Percentiles rank a stretch among this genome's conserved stretches.
These are phyloP conservation scores for Caenorhabditis doughertyi DNA, from an alignment of 2,888 invertebrate genomes.

Conservation along the genomic window DNA sequence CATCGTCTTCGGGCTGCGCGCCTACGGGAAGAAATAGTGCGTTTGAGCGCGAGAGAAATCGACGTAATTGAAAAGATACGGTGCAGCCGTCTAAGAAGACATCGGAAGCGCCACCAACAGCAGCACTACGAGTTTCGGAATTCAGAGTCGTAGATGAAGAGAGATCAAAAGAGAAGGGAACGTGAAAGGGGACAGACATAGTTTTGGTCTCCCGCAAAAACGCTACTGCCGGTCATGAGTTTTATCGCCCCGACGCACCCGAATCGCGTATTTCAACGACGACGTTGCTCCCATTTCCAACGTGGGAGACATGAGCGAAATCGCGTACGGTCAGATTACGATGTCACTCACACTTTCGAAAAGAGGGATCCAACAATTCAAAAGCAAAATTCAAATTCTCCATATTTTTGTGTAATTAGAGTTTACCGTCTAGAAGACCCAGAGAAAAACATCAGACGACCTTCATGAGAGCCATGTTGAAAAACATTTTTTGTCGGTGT, in stretches of 20 bases:
- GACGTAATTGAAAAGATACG: constrained; percentile 62
- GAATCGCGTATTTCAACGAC: constrained; percentile 56
- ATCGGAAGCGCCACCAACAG: constrained; percentile 44
- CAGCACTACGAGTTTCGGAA: constrained; percentile 61
- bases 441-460: neutral
- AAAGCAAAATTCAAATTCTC: neutral
- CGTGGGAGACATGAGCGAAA: constrained; percentile 34
- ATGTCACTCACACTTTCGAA: constrained; percentile 2
- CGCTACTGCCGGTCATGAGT: constrained; percentile 56
- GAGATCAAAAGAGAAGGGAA: constrained; percentile 49
- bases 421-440: neutral
- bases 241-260: constrained; percentile 60
- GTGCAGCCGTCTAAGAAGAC: constrained; percentile 49
- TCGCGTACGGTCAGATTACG: constrained; percentile 33
- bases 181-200: constrained; percentile 25
- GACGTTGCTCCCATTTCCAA: constrained; percentile 57
- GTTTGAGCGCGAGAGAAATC: constrained; percentile 43
- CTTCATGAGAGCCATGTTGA: constrained; percentile 19
- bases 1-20: constrained; percentile 39
- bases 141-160: constrained; percentile 51
- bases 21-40: constrained; percentile 40
- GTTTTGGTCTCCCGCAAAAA: constrained; percentile 47
- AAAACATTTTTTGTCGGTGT: neutral
- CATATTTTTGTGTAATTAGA: neutral
- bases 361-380: neutral